Percentiles rank a stretch among this genome's conserved stretches.
phyloP scores from a whole-genome alignment of 2,113 vertebrate genomes.

The Zosterops pallidus region DNA sequence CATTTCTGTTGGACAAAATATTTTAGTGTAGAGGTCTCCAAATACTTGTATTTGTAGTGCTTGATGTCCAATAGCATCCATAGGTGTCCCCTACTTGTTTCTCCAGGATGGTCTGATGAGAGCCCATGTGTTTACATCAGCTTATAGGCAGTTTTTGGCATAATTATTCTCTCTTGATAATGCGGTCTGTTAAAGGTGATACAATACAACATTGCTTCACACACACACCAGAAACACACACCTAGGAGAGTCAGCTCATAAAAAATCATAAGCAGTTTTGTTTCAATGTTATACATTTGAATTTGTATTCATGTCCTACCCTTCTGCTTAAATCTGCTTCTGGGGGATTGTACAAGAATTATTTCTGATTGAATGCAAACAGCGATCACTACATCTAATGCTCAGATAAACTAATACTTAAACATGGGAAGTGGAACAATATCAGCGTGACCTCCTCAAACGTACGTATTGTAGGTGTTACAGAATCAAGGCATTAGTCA shows the following conservation, averaged over 20 bases:
- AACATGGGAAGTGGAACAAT: neutral
- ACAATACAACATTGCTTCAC: neutral
- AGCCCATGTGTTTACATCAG: neutral
- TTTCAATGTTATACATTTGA: neutral
- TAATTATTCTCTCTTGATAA: neutral
- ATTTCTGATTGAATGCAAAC: neutral
- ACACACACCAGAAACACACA: neutral
- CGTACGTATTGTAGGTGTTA: constrained; percentile 67
- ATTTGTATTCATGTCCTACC: neutral
- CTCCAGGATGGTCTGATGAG: neutral
- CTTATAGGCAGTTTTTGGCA: neutral
- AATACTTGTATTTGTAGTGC: neutral
- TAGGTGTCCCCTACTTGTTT: neutral
- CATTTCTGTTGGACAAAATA: neutral
- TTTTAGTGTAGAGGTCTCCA: neutral
- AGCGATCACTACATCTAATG: neutral
- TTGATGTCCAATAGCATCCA: neutral
- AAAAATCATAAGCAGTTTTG: neutral
- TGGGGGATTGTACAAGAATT: neutral
- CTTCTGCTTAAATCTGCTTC: neutral
- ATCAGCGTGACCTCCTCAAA: neutral
- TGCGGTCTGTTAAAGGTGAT: neutral
- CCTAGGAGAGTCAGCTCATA: neutral
- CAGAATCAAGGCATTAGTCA: constrained; percentile 59
- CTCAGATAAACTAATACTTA: neutral